Conservation (phyloP, 2,888 invertebrate genomes). For the Yponomeuta malinellus region DNA sequence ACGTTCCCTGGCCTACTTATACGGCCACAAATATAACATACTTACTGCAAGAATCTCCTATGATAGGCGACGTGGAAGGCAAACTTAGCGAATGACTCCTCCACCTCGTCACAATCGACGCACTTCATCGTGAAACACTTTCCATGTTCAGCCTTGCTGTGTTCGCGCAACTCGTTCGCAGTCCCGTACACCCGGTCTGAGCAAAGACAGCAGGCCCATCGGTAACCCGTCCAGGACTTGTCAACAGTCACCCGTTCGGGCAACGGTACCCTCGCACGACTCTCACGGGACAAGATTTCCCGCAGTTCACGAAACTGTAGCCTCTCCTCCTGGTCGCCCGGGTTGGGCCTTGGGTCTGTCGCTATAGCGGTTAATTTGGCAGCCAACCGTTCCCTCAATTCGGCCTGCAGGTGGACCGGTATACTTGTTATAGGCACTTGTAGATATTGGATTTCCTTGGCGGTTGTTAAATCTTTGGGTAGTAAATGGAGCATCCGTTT, state of each 20-base stretch:
- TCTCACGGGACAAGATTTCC: background rate
- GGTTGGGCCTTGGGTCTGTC: too few species aligned
- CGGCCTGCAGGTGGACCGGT: too few species aligned
- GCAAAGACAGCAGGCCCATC: slow-evolving; percentile 15
- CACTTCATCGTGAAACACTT: slow-evolving; percentile 72
- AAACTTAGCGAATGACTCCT: slow-evolving; percentile 73
- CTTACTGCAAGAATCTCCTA: slow-evolving; percentile 60
- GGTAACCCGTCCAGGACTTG: slow-evolving; percentile 16
- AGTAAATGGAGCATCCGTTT: too few species aligned
- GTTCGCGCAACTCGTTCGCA: slow-evolving; percentile 48
- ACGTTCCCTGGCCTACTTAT: too few species aligned
- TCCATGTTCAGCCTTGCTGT: slow-evolving; percentile 67
- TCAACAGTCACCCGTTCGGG: background rate
- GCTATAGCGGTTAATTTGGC: too few species aligned
- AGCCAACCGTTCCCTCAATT: too few species aligned
- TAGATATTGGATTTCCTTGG: too few species aligned
- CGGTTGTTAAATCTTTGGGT: too few species aligned
- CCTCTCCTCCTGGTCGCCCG: background rate
- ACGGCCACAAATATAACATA: background rate
- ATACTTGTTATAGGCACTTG: too few species aligned
- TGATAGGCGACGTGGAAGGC: slow-evolving; percentile 73
- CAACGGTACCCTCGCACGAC: background rate
- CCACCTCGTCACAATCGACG: slow-evolving; percentile 74
- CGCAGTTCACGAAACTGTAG: background rate
- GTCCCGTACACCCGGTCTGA: background rate